Percentiles rank a stretch among this genome's conserved stretches.
These are phyloP conservation scores for Cephus rjabovi DNA, from an alignment of 2,888 invertebrate species.

Conservation along the genomic window DNA sequence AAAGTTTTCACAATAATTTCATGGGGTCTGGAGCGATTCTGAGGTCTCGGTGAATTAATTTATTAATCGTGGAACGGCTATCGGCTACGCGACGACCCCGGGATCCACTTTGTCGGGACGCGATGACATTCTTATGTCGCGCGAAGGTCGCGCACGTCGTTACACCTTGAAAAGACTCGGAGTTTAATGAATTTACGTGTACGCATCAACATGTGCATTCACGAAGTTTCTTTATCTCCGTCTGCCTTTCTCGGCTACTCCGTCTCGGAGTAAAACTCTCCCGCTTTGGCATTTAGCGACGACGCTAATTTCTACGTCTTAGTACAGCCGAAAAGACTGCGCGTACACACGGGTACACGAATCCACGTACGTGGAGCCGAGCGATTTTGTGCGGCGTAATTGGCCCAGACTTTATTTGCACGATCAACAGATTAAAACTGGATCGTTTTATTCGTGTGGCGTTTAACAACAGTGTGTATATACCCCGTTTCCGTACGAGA, in stretches of 20 bases:
- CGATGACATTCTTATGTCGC: neutral
- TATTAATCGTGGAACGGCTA: neutral
- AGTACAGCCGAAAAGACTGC: neutral
- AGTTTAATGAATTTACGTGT: neutral
- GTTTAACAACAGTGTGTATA: neutral
- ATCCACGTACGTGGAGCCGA: neutral
- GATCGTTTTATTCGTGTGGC: neutral
- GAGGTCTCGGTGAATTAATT: neutral
- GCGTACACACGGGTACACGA: neutral
- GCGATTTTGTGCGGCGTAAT: neutral
- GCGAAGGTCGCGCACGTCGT: neutral
- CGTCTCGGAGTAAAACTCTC: neutral
- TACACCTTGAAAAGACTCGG: neutral
- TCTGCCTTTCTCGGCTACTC: neutral
- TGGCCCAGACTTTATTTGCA: neutral
- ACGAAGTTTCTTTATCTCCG: neutral
- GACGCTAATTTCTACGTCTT: neutral
- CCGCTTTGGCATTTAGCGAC: neutral
- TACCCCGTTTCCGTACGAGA: neutral
- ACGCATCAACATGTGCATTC: neutral
- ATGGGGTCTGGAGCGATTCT: too few species aligned
- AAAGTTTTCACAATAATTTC: neutral
- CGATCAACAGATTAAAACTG: neutral
- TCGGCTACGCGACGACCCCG: neutral
- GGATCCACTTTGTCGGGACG: neutral